Evolutionary conservation across 2,797 vertebrate genomes (phyloP).

Genomic region (Chromis chromis): DNA sequence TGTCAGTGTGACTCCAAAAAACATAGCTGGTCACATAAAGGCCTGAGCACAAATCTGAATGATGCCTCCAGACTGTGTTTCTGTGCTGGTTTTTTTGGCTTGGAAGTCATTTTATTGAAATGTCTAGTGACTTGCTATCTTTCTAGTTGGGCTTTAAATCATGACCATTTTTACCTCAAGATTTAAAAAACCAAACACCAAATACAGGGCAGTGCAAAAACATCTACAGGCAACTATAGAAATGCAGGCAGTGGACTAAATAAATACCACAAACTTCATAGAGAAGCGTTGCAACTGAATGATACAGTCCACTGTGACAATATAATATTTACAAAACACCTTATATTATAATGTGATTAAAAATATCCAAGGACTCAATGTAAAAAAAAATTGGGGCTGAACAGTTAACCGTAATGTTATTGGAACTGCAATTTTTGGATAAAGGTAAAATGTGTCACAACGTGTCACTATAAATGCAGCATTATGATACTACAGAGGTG

Average conservation of each 20-base stretch:
- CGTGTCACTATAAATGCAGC: no score
- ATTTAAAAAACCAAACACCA: not conserved
- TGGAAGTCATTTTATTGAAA: not conserved
- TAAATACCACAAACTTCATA: not conserved
- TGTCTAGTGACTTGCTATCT: no score
- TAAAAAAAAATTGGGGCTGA: no score
- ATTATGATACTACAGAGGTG: no score
- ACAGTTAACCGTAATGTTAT: no score
- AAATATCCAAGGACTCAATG: not conserved
- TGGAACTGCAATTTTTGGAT: no score
- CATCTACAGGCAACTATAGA: not conserved
- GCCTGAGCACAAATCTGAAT: conserved; percentile 52
- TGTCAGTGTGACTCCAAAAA: conserved; percentile 15
- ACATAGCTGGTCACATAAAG: conserved; percentile 36
- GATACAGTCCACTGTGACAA: not conserved
- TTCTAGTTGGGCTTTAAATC: no score
- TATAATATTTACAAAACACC: not conserved
- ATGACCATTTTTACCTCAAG: not conserved
- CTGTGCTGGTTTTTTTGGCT: not conserved
- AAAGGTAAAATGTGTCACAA: no score
- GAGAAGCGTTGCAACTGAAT: no score
- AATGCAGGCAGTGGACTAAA: not conserved
- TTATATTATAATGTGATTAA: no score
- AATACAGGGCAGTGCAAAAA: not conserved
- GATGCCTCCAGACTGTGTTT: not conserved